These are phyloP conservation scores for Ptychoptera contaminata DNA, from an alignment of 2,888 invertebrate species.

Conservation along the genomic window DNA sequence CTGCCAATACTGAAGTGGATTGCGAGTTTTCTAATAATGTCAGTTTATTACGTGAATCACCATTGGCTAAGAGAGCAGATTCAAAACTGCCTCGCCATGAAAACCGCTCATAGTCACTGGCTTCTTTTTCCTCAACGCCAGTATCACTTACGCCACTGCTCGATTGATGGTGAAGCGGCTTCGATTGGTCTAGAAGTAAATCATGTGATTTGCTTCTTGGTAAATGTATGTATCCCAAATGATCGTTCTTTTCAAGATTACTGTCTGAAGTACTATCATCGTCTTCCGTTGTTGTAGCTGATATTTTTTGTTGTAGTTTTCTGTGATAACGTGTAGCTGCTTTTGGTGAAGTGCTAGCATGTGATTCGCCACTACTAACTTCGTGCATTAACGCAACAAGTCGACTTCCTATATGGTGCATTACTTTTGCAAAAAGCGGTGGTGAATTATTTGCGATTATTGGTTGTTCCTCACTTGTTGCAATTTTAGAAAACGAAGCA, in stretches of 20 bases:
- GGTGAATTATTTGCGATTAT: slow-evolving; percentile 53
- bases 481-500: slow-evolving; percentile 66
- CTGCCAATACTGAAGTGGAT: slow-evolving; percentile 49
- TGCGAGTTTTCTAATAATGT: slow-evolving; percentile 45
- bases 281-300: slow-evolving; percentile 30
- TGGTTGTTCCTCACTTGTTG: slow-evolving; percentile 34
- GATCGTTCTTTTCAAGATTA: slow-evolving; percentile 25
- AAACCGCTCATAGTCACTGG: slow-evolving; percentile 77
- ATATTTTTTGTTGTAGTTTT: slow-evolving; percentile 38
- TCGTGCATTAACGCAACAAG: slow-evolving; percentile 84
- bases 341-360: slow-evolving; percentile 44
- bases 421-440: slow-evolving; percentile 75
- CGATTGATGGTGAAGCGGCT: slow-evolving; percentile 31
- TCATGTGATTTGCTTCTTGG: slow-evolving; percentile 74
- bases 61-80: slow-evolving; percentile 67
- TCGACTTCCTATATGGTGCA: slow-evolving; percentile 80
- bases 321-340: slow-evolving; percentile 38
- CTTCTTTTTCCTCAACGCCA: slow-evolving; percentile 46
- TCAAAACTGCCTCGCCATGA: slow-evolving; percentile 89
- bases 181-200: slow-evolving; percentile 46
- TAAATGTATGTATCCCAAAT: slow-evolving; percentile 37
- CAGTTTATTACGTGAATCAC: slow-evolving; percentile 67
- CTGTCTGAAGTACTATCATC: slow-evolving; percentile 46
- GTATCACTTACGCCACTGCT: slow-evolving; percentile 37
- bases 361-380: slow-evolving; percentile 60